Base-by-base conservation (phyloP, 2,113 vertebrate species). In the Pluvialis apricaria region DNA sequence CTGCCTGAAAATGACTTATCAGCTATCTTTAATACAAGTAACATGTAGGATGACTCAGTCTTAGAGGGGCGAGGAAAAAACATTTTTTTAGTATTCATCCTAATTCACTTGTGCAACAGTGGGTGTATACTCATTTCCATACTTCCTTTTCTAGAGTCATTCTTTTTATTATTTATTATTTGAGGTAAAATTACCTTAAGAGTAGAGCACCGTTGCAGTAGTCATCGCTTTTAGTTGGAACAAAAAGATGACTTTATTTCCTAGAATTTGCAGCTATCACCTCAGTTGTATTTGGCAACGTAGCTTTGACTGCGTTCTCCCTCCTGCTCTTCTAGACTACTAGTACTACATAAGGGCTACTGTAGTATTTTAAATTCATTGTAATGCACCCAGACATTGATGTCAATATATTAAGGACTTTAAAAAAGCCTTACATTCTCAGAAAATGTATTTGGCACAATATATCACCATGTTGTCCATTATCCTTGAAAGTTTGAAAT, bases 71-170 rank as follows among this genome's bases (percentile, higher is more conserved):
- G 61, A 62, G 72, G 54, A 84, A 92, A 86, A 86, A 75, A 3
- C 13, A 51, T 40, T 64, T 93, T 94, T 95, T 86, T 49, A 52
- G 22, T 84, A 54, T 94, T 89, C 40, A 69, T 79, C 42, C 57
- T 89, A 61, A 79, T 79, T 88, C 34, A 61, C 69, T 94, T 96
- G 31, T 89, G 91, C 70, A 94, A 79, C 57, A 88, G 16, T 89
- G 60, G 65, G 55, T 60, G 82, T 81, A 68, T 32, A 25, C 28
- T 88, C 5, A 60, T 88, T 83, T 94, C 38, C n/a, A 49, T 81
- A 25, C 51, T 93, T 95, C 32, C 26, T 76, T 90, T 77, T 71
- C 44, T 45, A 5, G 66, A 73, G 49, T 28, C 22, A 72, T 49
- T 49, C 15, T 66, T 84, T 66, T 28, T 1, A 14, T 42, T 82